Percentiles rank a stretch among this genome's conserved stretches.
These are phyloP conservation scores for Lateolabrax maculatus DNA, from an alignment of 2,797 vertebrate species.

Conservation along the genomic window DNA sequence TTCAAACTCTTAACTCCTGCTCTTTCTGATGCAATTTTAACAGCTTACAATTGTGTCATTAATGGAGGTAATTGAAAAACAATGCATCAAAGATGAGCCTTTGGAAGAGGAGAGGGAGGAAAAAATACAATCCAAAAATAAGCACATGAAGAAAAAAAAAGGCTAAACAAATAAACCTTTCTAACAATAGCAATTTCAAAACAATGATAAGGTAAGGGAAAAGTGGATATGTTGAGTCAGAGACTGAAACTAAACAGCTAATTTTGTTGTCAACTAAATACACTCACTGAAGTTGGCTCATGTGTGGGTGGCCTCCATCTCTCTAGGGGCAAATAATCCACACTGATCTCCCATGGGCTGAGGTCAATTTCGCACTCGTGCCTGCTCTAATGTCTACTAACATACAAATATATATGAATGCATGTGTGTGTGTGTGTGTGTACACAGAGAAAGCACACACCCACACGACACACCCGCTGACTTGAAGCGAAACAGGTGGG, in stretches of 20 bases:
- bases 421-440: slow-evolving; percentile 30
- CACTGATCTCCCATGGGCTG: slow-evolving; percentile 51
- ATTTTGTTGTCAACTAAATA: slow-evolving; percentile 55
- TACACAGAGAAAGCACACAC: slow-evolving; percentile 11
- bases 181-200: slow-evolving; percentile 34
- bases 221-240: slow-evolving; percentile 33
- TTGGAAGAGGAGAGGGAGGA: slow-evolving; percentile 5
- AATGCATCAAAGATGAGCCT: slow-evolving; percentile 58
- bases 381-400: slow-evolving; percentile 63
- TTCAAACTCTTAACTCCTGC: slow-evolving; percentile 22
- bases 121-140: slow-evolving; percentile 26
- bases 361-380: slow-evolving; percentile 82
- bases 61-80: slow-evolving; percentile 66
- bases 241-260: slow-evolving; percentile 28
- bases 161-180: slow-evolving; percentile 21
- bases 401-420: slow-evolving; percentile 52
- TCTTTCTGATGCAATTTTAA: slow-evolving; percentile 43
- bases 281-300: slow-evolving; percentile 45
- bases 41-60: slow-evolving; percentile 54
- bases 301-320: slow-evolving; percentile 69
- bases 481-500: slow-evolving; percentile 80
- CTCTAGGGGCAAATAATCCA: slow-evolving; percentile 75
- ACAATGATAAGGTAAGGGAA: slow-evolving; percentile 20
- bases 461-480: neutral
- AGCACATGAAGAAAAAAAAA: neutral